Base-by-base conservation (phyloP, 2,797 vertebrate species). In the Buceros bicornis region DNA sequence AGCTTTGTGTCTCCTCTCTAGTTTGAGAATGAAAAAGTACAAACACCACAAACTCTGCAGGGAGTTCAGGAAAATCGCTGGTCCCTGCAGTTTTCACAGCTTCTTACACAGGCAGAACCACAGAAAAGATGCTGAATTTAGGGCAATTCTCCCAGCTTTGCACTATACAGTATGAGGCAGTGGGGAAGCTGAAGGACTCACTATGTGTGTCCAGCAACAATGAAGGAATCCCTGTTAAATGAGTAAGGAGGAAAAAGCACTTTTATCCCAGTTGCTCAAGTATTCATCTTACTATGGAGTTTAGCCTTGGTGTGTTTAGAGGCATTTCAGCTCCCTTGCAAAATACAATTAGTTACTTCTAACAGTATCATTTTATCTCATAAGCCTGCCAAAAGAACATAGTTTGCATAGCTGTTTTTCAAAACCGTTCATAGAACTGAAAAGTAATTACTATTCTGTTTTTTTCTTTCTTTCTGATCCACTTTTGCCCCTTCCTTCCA, bases 131-230 rank as follows among this genome's bases (percentile, higher is more conserved):
- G 13, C n/a, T 74, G 67, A 95, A 96, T 92, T 64, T 94, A 73
- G 90, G 84, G 53, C 92, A 96, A 26, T 72, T 64, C 86, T 80
- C 91, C 66, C 64, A 78, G 73, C 70, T 73, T 93, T 95, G 48
- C 74, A 35, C 48, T 66, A 5, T 56, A 31, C 17, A 66, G 21
- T 26, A 69, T 58, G 58, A 50, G 74, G 51, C 81, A 2, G 0
- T 29, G 60, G 64, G 48, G 74, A 92, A 82, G 67, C 58, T 71
- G 74, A 84, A 93, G 61, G 73, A 45, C 22, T 77, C 31, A 7
- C 62, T 61, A 10, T 53, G 43, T 19, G 58, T 57, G 19, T 40
- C 57, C 82, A 88, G 66, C 24, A 64, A 87, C n/a, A 82, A 53
- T 11, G 77, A 90, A 90, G 58, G 13, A 56, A 79, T 88, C 20